These are phyloP conservation scores for Boleophthalmus pectinirostris DNA, from an alignment of 2,113 vertebrate species.

Conservation along the genomic window DNA sequence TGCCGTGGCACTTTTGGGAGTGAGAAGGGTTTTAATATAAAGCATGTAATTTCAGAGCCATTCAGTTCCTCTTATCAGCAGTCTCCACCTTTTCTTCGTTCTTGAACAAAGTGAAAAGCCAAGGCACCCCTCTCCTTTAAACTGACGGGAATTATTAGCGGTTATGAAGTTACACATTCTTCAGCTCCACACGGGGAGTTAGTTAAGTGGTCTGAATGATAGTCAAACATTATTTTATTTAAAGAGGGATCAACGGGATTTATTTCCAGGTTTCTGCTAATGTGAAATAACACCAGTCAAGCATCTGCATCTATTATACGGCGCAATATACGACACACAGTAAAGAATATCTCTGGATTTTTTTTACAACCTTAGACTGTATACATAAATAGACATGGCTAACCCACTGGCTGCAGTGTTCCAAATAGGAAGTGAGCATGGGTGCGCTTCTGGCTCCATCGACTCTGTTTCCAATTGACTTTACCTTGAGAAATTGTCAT, in stretches of 20 bases:
- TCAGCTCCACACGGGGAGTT: not conserved
- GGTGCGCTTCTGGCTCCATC: no score
- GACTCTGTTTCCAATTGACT: no score
- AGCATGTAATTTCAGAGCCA: conserved; percentile 53
- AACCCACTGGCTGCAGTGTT: no score
- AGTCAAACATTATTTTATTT: not conserved
- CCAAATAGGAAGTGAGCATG: no score
- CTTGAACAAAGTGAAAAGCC: conserved; percentile 30
- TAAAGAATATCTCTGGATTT: no score
- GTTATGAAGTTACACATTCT: not conserved
- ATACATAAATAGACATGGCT: no score
- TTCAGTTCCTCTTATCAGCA: conserved; percentile 51
- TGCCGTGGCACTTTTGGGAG: conserved; percentile 25
- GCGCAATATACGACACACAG: no score
- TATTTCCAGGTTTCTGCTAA: not conserved
- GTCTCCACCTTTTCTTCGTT: conserved; percentile 46
- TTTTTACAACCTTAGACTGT: no score
- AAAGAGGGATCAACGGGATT: not conserved
- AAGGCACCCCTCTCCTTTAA: conserved; percentile 8
- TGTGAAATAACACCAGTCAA: not conserved
- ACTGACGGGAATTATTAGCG: conserved; percentile 33
- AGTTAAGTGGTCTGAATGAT: not conserved
- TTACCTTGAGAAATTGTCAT: no score
- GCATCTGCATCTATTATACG: not conserved
- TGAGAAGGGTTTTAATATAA: conserved; percentile 44